These are phyloP conservation scores for Schizopygopsis pylzovi DNA, from an alignment of 2,797 vertebrate species.

Conservation along the genomic window DNA sequence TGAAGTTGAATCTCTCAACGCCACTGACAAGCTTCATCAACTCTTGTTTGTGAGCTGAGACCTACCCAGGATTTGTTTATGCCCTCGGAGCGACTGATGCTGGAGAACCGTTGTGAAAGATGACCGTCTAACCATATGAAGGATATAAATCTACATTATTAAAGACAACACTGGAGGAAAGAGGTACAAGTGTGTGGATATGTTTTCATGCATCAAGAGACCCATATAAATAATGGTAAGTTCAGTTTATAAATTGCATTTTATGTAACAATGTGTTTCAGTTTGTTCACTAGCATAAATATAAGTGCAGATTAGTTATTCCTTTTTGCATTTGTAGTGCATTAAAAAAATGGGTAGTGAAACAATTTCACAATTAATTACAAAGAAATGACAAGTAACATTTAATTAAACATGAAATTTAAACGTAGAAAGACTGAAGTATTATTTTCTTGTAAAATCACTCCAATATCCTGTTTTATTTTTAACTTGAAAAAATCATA, in stretches of 20 bases:
- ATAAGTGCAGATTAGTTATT: background rate
- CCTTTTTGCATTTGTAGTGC: background rate
- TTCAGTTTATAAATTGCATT: background rate
- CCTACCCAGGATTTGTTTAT: constrained; percentile 12
- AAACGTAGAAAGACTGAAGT: background rate
- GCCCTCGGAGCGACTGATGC: background rate
- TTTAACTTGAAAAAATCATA: too few species aligned
- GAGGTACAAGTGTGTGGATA: background rate
- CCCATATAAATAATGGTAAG: constrained; percentile 46
- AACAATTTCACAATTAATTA: background rate
- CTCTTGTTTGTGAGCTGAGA: constrained; percentile 37
- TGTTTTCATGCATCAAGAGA: background rate
- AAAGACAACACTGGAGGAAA: constrained; percentile 4
- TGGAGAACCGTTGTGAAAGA: constrained; percentile 1
- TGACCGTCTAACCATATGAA: background rate
- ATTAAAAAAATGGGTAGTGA: background rate
- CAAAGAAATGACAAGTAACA: background rate
- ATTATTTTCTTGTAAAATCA: background rate
- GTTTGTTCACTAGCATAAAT: background rate
- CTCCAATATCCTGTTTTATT: too few species aligned
- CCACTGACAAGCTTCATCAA: constrained; percentile 50
- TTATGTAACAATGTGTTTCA: background rate
- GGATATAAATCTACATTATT: background rate
- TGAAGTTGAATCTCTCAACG: constrained; percentile 73
- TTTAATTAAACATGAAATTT: background rate